These are phyloP conservation scores for Probosciger aterrimus DNA, from an alignment of 2,113 vertebrate species.

Conservation along the genomic window DNA sequence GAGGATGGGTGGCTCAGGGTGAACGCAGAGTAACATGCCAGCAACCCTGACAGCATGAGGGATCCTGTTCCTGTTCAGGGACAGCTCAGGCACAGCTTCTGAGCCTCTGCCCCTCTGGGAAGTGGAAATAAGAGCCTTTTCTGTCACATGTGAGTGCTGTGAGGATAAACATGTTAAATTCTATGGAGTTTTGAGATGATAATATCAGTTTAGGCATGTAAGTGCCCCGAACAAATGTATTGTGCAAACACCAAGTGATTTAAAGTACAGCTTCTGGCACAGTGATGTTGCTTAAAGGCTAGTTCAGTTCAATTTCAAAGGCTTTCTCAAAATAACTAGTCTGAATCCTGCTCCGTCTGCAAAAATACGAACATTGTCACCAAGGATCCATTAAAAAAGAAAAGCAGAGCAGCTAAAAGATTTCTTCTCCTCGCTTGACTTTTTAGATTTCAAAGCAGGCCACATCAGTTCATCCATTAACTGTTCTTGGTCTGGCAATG, in stretches of 20 bases:
- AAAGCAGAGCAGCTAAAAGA: neutral
- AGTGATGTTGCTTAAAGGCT: neutral
- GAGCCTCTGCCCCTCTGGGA: neutral
- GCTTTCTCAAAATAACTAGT: neutral
- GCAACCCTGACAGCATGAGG: neutral
- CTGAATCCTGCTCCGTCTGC: neutral
- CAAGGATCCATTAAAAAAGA: neutral
- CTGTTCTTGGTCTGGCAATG: neutral
- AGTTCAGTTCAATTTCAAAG: conserved; percentile 3
- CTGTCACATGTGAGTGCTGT: neutral
- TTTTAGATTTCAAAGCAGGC: neutral
- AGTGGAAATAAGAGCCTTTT: neutral
- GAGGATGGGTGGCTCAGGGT: neutral
- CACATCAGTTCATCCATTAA: neutral
- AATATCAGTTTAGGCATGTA: neutral
- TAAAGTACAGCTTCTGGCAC: neutral
- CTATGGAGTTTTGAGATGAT: neutral
- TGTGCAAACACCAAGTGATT: neutral
- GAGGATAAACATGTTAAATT: neutral
- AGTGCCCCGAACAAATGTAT: neutral
- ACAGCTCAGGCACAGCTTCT: neutral
- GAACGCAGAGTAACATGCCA: fast-evolving
- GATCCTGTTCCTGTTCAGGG: neutral
- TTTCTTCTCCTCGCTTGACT: neutral
- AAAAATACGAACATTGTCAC: neutral